Evolutionary conservation across 2,888 invertebrate species (phyloP).

Genomic region (Euclidia mi): DNA sequence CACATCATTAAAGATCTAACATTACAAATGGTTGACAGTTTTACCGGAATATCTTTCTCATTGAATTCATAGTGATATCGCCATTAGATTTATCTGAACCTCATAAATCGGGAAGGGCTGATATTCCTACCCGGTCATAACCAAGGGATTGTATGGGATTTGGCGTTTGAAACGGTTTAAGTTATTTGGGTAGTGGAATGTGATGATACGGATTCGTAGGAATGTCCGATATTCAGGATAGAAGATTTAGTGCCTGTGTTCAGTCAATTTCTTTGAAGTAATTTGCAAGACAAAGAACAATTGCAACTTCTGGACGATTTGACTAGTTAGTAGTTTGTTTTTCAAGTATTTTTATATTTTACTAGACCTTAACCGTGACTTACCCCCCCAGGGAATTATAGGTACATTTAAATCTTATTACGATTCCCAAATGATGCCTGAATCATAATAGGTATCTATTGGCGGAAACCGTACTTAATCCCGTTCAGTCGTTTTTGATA

Average conservation of each 20-base stretch:
- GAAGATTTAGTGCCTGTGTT: not conserved
- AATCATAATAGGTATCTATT: too few species aligned
- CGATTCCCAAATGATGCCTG: too few species aligned
- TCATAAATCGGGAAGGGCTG: slow-evolving; percentile 37
- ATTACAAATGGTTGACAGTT: slow-evolving; percentile 22
- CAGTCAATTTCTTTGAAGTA: too few species aligned
- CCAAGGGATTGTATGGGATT: slow-evolving; percentile 37
- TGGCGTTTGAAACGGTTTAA: slow-evolving; percentile 28
- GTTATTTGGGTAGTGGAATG: slow-evolving; percentile 31
- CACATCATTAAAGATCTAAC: slow-evolving; percentile 16
- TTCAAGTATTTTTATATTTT: too few species aligned
- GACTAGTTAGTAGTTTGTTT: too few species aligned
- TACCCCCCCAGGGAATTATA: too few species aligned
- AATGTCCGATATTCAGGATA: slow-evolving; percentile 1
- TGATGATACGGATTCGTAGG: slow-evolving; percentile 13
- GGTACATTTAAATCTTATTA: too few species aligned
- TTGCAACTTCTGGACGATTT: too few species aligned
- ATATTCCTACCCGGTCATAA: slow-evolving; percentile 27
- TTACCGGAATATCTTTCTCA: slow-evolving; percentile 29
- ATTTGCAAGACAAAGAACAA: too few species aligned
- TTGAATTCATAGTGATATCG: slow-evolving; percentile 32
- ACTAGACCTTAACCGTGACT: too few species aligned
- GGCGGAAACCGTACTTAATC: too few species aligned
- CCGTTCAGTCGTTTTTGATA: too few species aligned
- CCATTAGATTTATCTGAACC: slow-evolving; percentile 42